phyloP scores from a whole-genome alignment of 2,797 vertebrate species.

The Anguilla obscura region DNA sequence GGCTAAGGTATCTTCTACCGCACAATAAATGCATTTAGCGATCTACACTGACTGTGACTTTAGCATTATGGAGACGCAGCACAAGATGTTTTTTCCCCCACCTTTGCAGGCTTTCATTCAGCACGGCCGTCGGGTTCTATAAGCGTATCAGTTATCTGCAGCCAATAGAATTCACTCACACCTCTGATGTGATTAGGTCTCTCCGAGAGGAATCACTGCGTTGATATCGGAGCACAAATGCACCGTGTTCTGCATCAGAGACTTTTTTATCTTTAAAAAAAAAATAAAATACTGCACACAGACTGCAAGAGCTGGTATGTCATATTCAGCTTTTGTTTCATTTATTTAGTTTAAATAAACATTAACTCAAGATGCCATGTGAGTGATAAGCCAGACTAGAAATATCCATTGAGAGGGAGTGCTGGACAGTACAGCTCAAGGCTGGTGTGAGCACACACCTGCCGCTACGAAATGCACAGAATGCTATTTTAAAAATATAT shows the following conservation, averaged over 20 bases:
- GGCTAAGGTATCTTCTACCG: neutral
- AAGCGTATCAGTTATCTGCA: neutral
- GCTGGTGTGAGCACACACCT: neutral
- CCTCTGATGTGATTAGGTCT: neutral
- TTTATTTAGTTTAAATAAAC: neutral
- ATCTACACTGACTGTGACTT: neutral
- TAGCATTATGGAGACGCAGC: neutral
- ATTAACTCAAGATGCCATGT: neutral
- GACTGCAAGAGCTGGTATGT: neutral
- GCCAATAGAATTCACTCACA: neutral
- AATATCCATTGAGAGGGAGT: neutral
- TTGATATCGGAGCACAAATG: neutral
- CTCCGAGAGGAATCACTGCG: neutral
- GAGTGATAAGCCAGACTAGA: neutral
- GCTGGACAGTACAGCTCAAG: neutral
- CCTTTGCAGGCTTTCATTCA: neutral
- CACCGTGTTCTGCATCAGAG: neutral
- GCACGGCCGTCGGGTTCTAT: neutral
- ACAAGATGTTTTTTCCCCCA: neutral
- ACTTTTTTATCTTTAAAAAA: neutral
- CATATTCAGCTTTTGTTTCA: neutral
- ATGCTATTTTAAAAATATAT: neutral
- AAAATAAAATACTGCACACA: neutral
- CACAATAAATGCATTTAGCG: neutral
- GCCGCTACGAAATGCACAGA: neutral